Conservation (phyloP, 2,797 vertebrate genomes). For the Manis javanica region DNA sequence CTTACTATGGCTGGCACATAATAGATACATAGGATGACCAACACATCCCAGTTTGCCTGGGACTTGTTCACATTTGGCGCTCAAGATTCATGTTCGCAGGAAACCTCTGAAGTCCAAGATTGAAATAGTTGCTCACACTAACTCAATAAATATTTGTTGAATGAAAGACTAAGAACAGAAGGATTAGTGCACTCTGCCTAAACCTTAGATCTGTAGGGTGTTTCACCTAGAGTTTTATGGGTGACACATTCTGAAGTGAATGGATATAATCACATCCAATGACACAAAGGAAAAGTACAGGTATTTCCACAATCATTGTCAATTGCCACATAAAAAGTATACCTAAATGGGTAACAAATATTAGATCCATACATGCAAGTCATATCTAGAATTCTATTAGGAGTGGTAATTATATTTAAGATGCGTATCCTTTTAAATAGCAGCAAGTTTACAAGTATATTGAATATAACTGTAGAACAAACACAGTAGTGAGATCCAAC, state of each 20-base stretch:
- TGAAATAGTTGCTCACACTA: background rate
- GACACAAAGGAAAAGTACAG: background rate
- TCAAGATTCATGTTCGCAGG: background rate
- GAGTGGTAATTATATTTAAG: background rate
- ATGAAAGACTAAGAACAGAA: background rate
- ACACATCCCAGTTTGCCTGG: background rate
- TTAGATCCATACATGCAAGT: background rate
- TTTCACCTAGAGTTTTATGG: background rate
- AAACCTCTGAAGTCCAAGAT: background rate
- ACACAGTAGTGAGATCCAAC: background rate
- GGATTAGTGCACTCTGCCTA: accelerated
- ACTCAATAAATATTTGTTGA: background rate
- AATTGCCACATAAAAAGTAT: background rate
- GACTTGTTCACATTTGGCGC: background rate
- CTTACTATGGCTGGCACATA: background rate
- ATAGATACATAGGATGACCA: background rate
- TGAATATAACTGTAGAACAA: background rate
- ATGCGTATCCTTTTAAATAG: background rate
- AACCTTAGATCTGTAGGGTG: background rate
- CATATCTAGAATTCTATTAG: background rate
- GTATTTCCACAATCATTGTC: background rate
- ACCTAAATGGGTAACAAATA: background rate
- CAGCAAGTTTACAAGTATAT: background rate
- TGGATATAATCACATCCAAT: background rate
- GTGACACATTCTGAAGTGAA: background rate